phyloP scores from a whole-genome alignment of 2,113 vertebrate genomes.

The Brachirus orientalis region DNA sequence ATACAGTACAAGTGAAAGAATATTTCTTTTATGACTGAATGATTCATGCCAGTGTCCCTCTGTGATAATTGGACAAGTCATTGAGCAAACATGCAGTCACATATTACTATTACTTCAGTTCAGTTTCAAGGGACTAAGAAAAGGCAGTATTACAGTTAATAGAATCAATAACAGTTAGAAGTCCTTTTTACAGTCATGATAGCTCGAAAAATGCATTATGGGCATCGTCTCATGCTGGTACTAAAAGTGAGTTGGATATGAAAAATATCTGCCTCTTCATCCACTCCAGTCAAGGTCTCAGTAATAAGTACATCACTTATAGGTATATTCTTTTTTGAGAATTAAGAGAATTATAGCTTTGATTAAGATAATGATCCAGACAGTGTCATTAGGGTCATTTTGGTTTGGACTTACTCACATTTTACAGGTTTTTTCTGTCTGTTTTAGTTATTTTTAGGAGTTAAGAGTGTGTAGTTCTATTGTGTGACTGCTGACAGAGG shows the following conservation, averaged over 20 bases:
- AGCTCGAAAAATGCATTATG: slow-evolving; percentile 20
- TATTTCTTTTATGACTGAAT: slow-evolving; percentile 4
- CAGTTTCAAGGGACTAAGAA: slow-evolving; percentile 8
- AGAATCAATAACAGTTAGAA: slow-evolving; percentile 32
- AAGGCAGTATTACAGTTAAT: slow-evolving; percentile 8
- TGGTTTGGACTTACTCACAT: not conserved
- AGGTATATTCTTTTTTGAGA: too few species aligned
- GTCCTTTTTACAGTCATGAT: slow-evolving; percentile 10
- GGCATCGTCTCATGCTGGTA: not conserved
- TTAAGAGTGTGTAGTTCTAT: not conserved
- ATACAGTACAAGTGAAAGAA: slow-evolving; percentile 11
- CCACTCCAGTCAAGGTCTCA: too few species aligned
- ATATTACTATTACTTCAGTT: not conserved
- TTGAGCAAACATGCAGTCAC: not conserved
- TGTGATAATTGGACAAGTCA: slow-evolving; percentile 21
- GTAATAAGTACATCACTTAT: too few species aligned
- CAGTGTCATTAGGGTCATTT: too few species aligned
- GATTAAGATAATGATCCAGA: too few species aligned
- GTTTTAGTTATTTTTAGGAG: not conserved
- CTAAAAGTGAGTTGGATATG: not conserved
- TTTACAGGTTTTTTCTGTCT: too few species aligned
- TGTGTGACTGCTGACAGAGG: not conserved
- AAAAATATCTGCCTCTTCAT: too few species aligned
- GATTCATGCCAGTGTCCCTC: slow-evolving; percentile 9
- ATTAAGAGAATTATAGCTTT: too few species aligned